Conservation (phyloP, 2,797 vertebrate genomes). For the Gambelia wislizenii region DNA sequence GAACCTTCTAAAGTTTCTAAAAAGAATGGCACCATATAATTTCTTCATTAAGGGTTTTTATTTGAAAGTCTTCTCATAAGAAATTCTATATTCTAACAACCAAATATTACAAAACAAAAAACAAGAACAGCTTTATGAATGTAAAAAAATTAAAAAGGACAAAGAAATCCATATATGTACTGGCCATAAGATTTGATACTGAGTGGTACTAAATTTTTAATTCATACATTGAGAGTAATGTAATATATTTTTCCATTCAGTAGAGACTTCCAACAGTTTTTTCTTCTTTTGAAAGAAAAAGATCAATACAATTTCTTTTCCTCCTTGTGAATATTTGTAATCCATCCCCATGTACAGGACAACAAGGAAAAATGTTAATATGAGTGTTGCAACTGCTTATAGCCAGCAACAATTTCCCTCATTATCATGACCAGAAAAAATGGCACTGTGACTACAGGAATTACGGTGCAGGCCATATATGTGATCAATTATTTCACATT, state of each 20-base stretch:
- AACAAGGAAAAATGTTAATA: not conserved
- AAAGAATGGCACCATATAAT: slow-evolving; percentile 63
- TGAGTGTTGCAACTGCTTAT: not conserved
- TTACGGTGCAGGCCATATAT: not conserved
- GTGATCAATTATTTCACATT: not conserved
- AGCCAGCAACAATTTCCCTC: not conserved
- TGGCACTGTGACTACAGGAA: not conserved
- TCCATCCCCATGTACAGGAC: not conserved
- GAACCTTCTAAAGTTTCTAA: not conserved
- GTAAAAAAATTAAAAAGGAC: slow-evolving; percentile 72
- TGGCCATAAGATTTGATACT: slow-evolving; percentile 51
- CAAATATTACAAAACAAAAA: slow-evolving; percentile 80
- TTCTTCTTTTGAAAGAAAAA: not conserved
- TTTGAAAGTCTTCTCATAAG: slow-evolving; percentile 75
- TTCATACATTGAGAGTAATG: slow-evolving; percentile 47
- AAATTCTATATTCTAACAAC: slow-evolving; percentile 79
- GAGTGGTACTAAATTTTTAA: slow-evolving; percentile 64
- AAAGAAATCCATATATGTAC: slow-evolving; percentile 60
- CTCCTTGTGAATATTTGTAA: not conserved
- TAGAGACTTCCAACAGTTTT: not conserved
- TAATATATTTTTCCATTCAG: slow-evolving; percentile 49
- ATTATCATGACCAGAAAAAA: not conserved
- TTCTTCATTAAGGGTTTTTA: slow-evolving; percentile 79
- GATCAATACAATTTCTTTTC: not conserved
- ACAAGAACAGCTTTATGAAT: slow-evolving; percentile 53